Evolutionary conservation across 2,797 vertebrate species (phyloP), one percentile per base, ranked within the genome.

Genomic region (Myotis daubentonii): DNA sequence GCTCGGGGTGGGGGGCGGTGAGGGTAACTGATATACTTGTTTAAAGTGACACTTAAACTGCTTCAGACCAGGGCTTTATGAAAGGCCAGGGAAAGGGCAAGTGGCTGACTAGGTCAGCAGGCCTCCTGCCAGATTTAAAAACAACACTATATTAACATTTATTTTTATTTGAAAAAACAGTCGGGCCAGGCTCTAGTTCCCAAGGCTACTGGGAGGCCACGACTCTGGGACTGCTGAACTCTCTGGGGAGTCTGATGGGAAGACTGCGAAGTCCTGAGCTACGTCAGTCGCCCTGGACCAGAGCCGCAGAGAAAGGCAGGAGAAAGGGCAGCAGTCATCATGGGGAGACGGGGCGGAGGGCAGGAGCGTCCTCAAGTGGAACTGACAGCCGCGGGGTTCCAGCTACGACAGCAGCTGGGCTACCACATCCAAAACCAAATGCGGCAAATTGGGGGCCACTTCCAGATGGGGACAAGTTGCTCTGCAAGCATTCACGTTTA

Each of bases 181-280:
- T 47, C 15, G 5, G 71, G 76, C 51, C 44, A 60, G 82, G 36
- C 55, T 92, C 8, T 33, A 2, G 55, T 87, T 95, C 93, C 89
- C 89, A 91, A 87, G 91, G 81, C 49, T 74, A 15, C 57, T 71
- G 19, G 30, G 57, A 91, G 86, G 75, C 60, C 28, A 13, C 71
- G 60, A 30, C 49, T 79, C 53, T 17, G 79, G 23, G 65, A 20
- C 71, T 3, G 65, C 57, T 38, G 8, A 41, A n/a, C 57, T 87
- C 96, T 51, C 91, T 12, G 8, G 91, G 94, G 96, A 93, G 53
- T 68, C 95, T 84, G 83, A 36, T 60, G 93, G 89, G 71, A 72
- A 60, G 79, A 33, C 11, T 5, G 41, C 36, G 7, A 68, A 70
- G 71, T 72, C 62, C 66, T 41, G 6, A 12, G 55, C 79, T 60